Conservation (phyloP, 2,113 vertebrate species). For the Prionailurus bengalensis region DNA sequence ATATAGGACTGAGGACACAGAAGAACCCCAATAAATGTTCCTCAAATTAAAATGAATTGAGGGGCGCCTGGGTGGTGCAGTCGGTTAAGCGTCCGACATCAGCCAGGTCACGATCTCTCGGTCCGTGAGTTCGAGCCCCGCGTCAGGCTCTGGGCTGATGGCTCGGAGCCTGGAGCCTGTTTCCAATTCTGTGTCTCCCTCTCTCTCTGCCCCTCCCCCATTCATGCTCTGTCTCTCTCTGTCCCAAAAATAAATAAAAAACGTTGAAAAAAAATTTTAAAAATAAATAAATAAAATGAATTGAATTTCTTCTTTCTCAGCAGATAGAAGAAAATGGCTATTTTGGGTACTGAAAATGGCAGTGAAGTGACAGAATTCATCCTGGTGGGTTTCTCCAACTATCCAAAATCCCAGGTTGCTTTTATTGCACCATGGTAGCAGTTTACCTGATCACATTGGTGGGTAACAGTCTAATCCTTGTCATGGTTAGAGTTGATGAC, state of each 20-base stretch:
- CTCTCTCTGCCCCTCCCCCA: too few relatives aligned
- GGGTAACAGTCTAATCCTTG: slow-evolving; percentile 37
- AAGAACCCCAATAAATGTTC: slow-evolving; percentile 15
- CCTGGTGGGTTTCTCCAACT: slow-evolving; percentile 53
- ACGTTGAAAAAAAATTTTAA: too few relatives aligned
- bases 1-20: slow-evolving; percentile 43
- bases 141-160: too few relatives aligned
- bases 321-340: slow-evolving; percentile 27
- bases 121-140: too few relatives aligned
- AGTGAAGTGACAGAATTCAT: slow-evolving; percentile 56
- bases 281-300: slow-evolving; percentile 22
- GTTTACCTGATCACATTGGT: slow-evolving; percentile 24
- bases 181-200: too few relatives aligned
- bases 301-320: slow-evolving; percentile 48
- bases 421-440: slow-evolving; percentile 45
- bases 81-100: too few relatives aligned
- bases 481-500: slow-evolving; percentile 6
- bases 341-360: slow-evolving; percentile 30
- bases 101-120: too few relatives aligned
- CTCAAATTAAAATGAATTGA: slow-evolving; percentile 60
- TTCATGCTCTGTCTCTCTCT: too few relatives aligned
- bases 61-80: too few relatives aligned
- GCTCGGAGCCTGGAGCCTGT: too few relatives aligned
- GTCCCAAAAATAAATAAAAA: too few relatives aligned
- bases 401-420: slow-evolving; percentile 48